Evolutionary conservation across 2,797 vertebrate species (phyloP), one percentile per base, ranked within the genome.

Genomic region (Gymnopithys bicolor): DNA sequence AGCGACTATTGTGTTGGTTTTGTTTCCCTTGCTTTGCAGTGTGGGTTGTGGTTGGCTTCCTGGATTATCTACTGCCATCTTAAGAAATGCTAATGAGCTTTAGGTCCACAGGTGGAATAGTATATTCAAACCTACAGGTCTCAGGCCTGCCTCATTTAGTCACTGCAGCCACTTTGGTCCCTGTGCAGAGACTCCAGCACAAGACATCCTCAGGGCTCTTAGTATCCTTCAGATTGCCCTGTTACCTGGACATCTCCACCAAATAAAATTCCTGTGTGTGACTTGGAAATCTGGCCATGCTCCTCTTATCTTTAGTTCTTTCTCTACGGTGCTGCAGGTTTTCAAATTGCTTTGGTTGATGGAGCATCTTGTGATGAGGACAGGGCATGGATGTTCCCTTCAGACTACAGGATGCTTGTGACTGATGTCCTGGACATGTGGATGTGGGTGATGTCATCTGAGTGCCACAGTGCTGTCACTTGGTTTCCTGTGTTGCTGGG

Each of bases 21-120:
- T 87, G 63, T 95, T 96, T 96, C 73, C 84, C 52, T 87, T 76
- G 35, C 77, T 89, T 87, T 45, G 12, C 48, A 73, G 35, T 33
- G 70, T 73, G 70, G 51, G 27, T 75, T 96, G 80, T 4, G 37
- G 77, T 84, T 93, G 84, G 32, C 81, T 87, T 93, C 78, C 67
- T 56, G 53, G 48, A 56, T 92, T 82, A 90, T 94, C 89, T 94
- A 9, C 52, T 90, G 59, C 56, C 89, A 63, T 84, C 64, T 94
- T 74, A 84, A 93, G 95, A 84, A 87, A 92, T 52, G 71, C 51
- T 87, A 69, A 89, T 84, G 71, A 89, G 25, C 9, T 82, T 84
- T 63, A 41, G 25, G 41, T 33, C 16, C 37, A 63, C 23, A 67
- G 58, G 63, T 70, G 78, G 63, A 84, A 89, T 49, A 58, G 59